Evolutionary conservation across 2,113 vertebrate species (phyloP).

Genomic region (Phrynosoma blainvillii): DNA sequence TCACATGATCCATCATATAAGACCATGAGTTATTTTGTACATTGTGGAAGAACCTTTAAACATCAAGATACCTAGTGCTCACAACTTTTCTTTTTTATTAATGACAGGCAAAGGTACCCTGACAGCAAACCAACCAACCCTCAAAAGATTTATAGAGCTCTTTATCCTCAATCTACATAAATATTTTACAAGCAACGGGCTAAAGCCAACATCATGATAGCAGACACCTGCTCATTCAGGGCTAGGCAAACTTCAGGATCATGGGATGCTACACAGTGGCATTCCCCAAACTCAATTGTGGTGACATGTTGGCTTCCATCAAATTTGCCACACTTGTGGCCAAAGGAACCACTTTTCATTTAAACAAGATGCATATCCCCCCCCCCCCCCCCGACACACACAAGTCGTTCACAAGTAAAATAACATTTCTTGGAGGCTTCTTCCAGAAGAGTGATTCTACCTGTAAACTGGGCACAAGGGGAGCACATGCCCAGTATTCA

Average conservation of each 20-base stretch:
- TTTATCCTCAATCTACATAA: not conserved
- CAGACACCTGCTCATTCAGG: not conserved
- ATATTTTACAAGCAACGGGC: not conserved
- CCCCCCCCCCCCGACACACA: too few species aligned
- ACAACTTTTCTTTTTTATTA: not conserved
- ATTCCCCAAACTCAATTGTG: not conserved
- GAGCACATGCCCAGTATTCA: too few species aligned
- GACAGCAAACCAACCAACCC: not conserved
- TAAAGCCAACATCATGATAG: not conserved
- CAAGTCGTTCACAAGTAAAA: too few species aligned
- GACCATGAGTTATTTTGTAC: not conserved
- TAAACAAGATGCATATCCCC: not conserved
- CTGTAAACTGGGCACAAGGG: too few species aligned
- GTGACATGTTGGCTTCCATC: not conserved
- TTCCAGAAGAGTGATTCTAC: too few species aligned
- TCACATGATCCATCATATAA: conserved; percentile 19
- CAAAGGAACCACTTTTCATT: not conserved
- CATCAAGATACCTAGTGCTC: not conserved
- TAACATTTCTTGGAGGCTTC: too few species aligned
- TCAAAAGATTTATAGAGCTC: not conserved
- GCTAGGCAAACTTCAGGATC: not conserved
- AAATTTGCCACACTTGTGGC: not conserved
- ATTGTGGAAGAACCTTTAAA: not conserved
- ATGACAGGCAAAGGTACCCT: not conserved
- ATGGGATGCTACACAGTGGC: not conserved